Base-by-base conservation (phyloP, 2,888 invertebrate species). In the Sinotaia quadrata region DNA sequence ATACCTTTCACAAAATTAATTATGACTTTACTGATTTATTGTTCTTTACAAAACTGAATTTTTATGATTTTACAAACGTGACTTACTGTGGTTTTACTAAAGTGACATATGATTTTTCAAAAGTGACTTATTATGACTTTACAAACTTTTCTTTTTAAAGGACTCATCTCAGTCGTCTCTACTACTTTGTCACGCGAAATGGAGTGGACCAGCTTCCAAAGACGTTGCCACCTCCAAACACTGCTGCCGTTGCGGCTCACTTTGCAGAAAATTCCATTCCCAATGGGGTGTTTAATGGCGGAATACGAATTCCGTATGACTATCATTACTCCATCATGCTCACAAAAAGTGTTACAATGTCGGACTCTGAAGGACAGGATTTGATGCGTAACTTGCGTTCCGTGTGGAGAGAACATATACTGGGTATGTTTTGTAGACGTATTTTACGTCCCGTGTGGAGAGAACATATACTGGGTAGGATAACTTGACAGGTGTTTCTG, bases 141-240 rank as follows among this genome's bases (percentile, higher is more conserved):
- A 29, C 21, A 29, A 15, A 18, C 12, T 21, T 21, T 10, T n/a
- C 10, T 36, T 37, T 8, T 54, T 49, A n/a, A 60, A 72, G 72
- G 24, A 66, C 61, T 8, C 59, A 49, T 4, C 36, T 68, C 18
- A 68, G 57, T 8, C 59, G 57, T 8, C n/a, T 72, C 8, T 47
- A 21, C 34, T 68, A 68, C 58, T 51, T 58, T 61, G 37, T 68
- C 12, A 49, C 56, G 0, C 54, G 36, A 24, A 68, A 72, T n/a
- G 72, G 57, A 33, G 34, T 57, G 24, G 37, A 56, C 4, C 56
- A 47, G 41, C 24, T 51, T 34, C 58, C 66, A 15, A 4, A 24
- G 15, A 21, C 18, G 24, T 21, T 58, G 2, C 36, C 41, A 3
- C 47, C 65, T 37, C 69, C 69, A 10, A 4, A 36, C 4, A 12